These are phyloP conservation scores for Monopis laevigella DNA, from an alignment of 2,888 invertebrate genomes.

Conservation along the genomic window DNA sequence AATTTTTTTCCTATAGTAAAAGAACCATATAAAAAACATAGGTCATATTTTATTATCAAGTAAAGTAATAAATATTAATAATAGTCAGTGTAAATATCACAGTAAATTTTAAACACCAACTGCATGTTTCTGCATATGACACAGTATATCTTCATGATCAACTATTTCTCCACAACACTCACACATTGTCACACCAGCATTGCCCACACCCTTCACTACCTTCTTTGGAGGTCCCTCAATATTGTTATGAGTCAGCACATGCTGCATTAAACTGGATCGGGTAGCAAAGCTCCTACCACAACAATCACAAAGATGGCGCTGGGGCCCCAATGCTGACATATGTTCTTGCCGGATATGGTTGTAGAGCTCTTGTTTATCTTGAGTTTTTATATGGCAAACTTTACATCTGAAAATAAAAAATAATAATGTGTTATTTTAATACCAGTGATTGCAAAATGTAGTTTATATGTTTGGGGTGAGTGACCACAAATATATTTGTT, in stretches of 20 bases:
- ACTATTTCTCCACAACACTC: conserved; percentile 47
- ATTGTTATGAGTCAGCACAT: conserved; percentile 29
- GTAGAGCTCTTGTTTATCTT: conserved; percentile 64
- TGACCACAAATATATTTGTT: too few relatives aligned
- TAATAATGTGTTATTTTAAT: too few relatives aligned
- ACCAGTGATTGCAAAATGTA: too few relatives aligned
- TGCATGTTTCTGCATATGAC: conserved; percentile 2
- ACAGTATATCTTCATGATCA: conserved; percentile 16
- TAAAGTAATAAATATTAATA: too few relatives aligned
- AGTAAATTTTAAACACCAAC: too few relatives aligned
- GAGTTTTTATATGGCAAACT: conserved; percentile 66
- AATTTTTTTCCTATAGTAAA: too few relatives aligned
- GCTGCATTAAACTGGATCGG: conserved; percentile 35
- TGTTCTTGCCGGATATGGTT: conserved; percentile 67
- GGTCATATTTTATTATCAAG: too few relatives aligned
- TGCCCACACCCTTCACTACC: conserved; percentile 38
- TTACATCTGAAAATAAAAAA: too few relatives aligned
- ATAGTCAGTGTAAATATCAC: too few relatives aligned
- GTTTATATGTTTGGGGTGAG: too few relatives aligned
- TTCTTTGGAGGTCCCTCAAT: conserved; percentile 24
- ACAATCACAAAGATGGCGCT: conserved; percentile 47
- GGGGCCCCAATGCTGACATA: conserved; percentile 25
- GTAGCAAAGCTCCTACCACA: conserved; percentile 52
- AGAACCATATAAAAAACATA: too few relatives aligned
- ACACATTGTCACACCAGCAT: conserved; percentile 39